Evolutionary conservation across 2,888 invertebrate species (phyloP).

Genomic region (Drosophila birchii): DNA sequence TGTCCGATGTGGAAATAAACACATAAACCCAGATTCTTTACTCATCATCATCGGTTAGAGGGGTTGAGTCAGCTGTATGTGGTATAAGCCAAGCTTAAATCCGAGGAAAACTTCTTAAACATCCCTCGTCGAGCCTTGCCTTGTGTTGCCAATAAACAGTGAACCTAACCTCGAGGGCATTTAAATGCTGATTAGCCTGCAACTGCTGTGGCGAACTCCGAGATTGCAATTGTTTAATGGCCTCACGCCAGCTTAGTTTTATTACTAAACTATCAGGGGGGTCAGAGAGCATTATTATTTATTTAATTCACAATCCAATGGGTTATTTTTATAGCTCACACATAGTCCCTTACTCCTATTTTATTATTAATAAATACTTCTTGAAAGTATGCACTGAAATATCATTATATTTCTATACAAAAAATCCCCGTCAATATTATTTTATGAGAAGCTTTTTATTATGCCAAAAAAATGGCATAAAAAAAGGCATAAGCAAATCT

Average conservation of each 20-base stretch:
- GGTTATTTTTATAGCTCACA: background rate
- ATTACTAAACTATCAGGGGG: background rate
- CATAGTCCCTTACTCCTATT: no score
- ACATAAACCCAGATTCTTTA: slow-evolving; percentile 37
- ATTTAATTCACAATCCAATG: background rate
- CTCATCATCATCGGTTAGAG: background rate
- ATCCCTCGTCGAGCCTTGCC: slow-evolving; percentile 10
- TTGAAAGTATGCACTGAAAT: background rate
- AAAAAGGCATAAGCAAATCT: background rate
- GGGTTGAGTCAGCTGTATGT: background rate
- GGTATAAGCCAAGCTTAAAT: background rate
- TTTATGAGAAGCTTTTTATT: no score
- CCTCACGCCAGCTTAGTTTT: slow-evolving; percentile 1
- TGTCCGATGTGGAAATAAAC: slow-evolving; percentile 20
- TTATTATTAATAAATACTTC: background rate
- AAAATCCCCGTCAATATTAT: background rate
- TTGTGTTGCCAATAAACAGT: slow-evolving; percentile 7
- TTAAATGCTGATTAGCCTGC: slow-evolving; percentile 23
- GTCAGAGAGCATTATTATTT: background rate
- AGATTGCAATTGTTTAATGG: background rate
- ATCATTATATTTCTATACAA: background rate
- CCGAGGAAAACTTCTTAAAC: background rate
- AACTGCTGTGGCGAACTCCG: background rate
- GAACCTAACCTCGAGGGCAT: slow-evolving; percentile 2
- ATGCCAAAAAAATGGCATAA: background rate